Conservation (phyloP, 2,113 vertebrate genomes). For the Burhinus oedicnemus region DNA sequence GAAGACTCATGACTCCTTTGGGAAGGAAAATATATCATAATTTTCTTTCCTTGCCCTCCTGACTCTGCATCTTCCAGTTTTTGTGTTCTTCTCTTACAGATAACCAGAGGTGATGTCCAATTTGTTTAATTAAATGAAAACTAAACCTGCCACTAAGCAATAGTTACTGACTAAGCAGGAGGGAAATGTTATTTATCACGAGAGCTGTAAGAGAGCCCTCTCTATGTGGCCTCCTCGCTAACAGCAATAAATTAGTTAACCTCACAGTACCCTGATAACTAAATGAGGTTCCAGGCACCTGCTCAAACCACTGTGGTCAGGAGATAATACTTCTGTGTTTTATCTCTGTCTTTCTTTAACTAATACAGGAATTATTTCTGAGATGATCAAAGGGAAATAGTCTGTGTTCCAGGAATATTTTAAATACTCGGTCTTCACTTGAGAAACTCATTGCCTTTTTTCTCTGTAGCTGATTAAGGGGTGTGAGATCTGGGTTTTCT, state of each 20-base stretch:
- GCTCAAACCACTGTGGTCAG: background rate
- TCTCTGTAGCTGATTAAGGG: background rate
- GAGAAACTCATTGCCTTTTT: background rate
- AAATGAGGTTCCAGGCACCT: background rate
- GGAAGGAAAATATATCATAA: background rate
- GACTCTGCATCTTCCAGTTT: background rate
- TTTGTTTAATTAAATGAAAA: slow-evolving; percentile 44
- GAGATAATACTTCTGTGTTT: background rate
- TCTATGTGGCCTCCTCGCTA: background rate
- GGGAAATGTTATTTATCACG: background rate
- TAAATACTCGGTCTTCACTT: background rate
- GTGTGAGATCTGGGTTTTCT: background rate
- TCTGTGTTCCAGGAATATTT: background rate
- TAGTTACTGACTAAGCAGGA: slow-evolving; percentile 30
- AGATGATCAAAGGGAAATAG: background rate
- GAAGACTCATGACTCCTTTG: background rate
- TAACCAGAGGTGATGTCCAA: background rate
- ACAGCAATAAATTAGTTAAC: slow-evolving; percentile 1
- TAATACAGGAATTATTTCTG: background rate
- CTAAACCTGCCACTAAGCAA: background rate
- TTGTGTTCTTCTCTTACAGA: background rate
- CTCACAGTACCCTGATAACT: background rate
- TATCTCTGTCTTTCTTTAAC: background rate
- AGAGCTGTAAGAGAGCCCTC: background rate
- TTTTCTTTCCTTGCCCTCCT: background rate